Evolutionary conservation across 2,113 vertebrate species (phyloP).

Genomic region (Triplophysa rosa): DNA sequence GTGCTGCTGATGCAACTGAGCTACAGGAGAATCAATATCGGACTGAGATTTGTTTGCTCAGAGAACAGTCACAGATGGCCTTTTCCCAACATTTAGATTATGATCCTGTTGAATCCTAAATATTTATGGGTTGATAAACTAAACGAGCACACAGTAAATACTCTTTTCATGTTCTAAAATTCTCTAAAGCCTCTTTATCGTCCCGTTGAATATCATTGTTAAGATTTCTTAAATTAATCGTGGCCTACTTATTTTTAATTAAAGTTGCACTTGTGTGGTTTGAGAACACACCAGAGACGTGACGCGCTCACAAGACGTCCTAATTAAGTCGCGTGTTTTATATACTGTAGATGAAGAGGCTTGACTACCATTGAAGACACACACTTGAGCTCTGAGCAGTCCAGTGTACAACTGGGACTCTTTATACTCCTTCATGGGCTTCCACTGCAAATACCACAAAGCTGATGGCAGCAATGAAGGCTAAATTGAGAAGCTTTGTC

Average conservation of each 20-base stretch:
- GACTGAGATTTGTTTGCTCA: not conserved
- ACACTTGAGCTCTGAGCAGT: conserved; percentile 25
- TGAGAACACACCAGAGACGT: conserved; percentile 60
- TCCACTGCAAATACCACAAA: conserved; percentile 25
- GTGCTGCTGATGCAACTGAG: too few species aligned
- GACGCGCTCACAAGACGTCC: conserved; percentile 62
- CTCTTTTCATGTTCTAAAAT: conserved; percentile 15
- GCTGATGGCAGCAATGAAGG: conserved; percentile 3
- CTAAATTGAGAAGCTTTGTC: not conserved
- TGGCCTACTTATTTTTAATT: conserved; percentile 72
- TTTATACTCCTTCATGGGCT: conserved; percentile 25
- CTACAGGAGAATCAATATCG: too few species aligned
- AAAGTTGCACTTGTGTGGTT: conserved; percentile 64
- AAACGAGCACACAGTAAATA: conserved; percentile 21
- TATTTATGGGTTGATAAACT: conserved; percentile 17
- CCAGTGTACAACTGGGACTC: conserved; percentile 28
- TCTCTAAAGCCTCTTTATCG: conserved; percentile 46
- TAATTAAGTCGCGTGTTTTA: conserved; percentile 59
- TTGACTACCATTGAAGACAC: conserved; percentile 30
- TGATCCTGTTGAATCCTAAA: not conserved
- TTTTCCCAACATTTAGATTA: not conserved
- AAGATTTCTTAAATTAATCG: conserved; percentile 64
- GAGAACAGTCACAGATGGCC: not conserved
- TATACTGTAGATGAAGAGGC: conserved; percentile 60
- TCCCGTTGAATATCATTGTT: conserved; percentile 55